Conservation (phyloP, 2,888 invertebrate genomes). For the Lasius fuliginosus region DNA sequence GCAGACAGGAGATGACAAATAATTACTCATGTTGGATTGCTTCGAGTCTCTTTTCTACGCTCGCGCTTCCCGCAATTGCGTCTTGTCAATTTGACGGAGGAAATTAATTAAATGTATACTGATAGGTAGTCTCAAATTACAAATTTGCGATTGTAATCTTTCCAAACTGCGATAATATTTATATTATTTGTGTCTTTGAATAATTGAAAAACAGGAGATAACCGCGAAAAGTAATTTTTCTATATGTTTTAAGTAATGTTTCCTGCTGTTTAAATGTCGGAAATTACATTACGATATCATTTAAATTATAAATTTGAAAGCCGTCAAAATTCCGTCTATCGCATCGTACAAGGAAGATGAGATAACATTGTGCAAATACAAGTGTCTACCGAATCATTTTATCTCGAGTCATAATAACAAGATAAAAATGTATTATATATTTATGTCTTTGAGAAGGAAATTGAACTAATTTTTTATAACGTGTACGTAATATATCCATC, state of each 20-base stretch:
- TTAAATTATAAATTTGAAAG: background rate
- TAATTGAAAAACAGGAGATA: background rate
- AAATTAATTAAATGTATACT: conserved; percentile 5
- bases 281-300: background rate
- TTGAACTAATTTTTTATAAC: background rate
- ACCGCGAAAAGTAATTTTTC: conserved; percentile 4
- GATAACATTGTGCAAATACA: background rate
- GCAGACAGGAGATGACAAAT: conserved; percentile 55
- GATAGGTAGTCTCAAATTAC: background rate
- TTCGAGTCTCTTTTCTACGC: background rate
- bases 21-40: conserved; percentile 28
- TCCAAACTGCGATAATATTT: background rate
- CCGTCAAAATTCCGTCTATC: background rate
- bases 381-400: background rate
- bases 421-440: background rate
- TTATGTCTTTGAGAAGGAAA: background rate
- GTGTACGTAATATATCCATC: background rate
- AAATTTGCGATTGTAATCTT: background rate
- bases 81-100: background rate
- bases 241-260: background rate
- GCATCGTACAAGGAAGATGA: background rate
- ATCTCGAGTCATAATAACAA: background rate
- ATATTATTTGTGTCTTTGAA: background rate
- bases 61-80: background rate
- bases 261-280: background rate